These are phyloP conservation scores for Lamellibrachia satsuma DNA, from an alignment of 2,888 invertebrate genomes.

Conservation along the genomic window DNA sequence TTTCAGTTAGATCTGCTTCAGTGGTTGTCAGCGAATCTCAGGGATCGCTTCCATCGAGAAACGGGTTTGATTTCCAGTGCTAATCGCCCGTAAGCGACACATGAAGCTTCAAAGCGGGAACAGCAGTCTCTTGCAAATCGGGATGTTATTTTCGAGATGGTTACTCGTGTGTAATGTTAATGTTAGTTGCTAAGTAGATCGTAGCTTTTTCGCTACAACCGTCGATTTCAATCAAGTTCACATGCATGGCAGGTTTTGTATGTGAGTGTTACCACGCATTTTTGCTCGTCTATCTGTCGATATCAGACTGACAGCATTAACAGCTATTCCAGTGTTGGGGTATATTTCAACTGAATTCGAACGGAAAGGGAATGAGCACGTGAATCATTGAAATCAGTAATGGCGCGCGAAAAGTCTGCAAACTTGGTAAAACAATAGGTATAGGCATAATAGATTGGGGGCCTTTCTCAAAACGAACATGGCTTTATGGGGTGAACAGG, in stretches of 20 bases:
- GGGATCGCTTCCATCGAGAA: not conserved
- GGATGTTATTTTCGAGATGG: not conserved
- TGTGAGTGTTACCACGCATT: not conserved
- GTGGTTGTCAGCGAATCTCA: not conserved
- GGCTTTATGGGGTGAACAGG: too few species aligned
- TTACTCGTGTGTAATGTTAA: not conserved
- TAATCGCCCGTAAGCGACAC: not conserved
- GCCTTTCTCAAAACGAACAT: too few species aligned
- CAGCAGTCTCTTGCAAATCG: not conserved
- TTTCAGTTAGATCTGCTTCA: not conserved
- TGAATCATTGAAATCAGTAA: too few species aligned
- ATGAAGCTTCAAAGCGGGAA: not conserved
- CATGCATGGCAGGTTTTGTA: not conserved
- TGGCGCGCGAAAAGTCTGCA: too few species aligned
- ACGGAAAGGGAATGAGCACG: too few species aligned
- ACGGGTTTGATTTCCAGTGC: not conserved
- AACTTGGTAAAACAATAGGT: too few species aligned
- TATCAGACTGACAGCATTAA: too few species aligned
- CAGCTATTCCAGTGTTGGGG: too few species aligned
- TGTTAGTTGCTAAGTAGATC: not conserved
- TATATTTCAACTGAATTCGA: too few species aligned
- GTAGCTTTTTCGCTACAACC: not conserved
- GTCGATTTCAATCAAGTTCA: not conserved
- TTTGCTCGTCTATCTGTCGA: too few species aligned
- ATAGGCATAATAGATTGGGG: too few species aligned